A percentile compares a stretch with the other conserved stretches of the same genome.
These are phyloP conservation scores for Molorchus minor DNA, from an alignment of 2,888 invertebrate species.

Conservation along the genomic window DNA sequence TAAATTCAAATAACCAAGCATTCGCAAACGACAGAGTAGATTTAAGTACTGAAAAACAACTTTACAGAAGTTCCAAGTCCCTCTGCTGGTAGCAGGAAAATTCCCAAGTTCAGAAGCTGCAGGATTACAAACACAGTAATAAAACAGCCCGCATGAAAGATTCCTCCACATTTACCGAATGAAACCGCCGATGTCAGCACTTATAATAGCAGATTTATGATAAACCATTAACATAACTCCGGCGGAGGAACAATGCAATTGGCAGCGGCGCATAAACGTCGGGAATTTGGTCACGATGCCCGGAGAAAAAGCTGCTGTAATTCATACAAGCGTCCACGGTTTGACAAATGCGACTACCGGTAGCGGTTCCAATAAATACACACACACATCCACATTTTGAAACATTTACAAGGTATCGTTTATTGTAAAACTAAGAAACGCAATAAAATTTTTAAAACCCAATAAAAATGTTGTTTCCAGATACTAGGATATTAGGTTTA, in stretches of 20 bases:
- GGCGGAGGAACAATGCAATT: conserved; percentile 45
- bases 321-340: conserved; percentile 19
- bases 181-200: conserved; percentile 15
- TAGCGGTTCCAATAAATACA: too few relatives aligned
- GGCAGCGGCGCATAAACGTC: conserved; percentile 27
- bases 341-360: conserved; percentile 55
- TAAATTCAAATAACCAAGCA: too few relatives aligned
- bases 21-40: too few relatives aligned
- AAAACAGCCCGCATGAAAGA: conserved; percentile 17
- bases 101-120: background rate
- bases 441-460: too few relatives aligned
- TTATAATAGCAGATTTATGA: conserved; percentile 41
- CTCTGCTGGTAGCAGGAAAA: conserved; percentile 4
- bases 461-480: too few relatives aligned
- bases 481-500: too few relatives aligned
- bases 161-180: conserved; percentile 6
- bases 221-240: conserved; percentile 44
- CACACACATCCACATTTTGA: too few relatives aligned
- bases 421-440: too few relatives aligned
- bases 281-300: conserved; percentile 23
- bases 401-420: too few relatives aligned
- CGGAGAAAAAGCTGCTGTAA: conserved; percentile 22
- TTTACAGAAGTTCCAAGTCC: too few relatives aligned
- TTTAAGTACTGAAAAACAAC: too few relatives aligned
- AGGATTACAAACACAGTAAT: conserved; percentile 16